A percentile compares a stretch with the other conserved stretches of the same genome.
Conservation (phyloP, 2,113 vertebrate species). For the Myotis brandtii region DNA sequence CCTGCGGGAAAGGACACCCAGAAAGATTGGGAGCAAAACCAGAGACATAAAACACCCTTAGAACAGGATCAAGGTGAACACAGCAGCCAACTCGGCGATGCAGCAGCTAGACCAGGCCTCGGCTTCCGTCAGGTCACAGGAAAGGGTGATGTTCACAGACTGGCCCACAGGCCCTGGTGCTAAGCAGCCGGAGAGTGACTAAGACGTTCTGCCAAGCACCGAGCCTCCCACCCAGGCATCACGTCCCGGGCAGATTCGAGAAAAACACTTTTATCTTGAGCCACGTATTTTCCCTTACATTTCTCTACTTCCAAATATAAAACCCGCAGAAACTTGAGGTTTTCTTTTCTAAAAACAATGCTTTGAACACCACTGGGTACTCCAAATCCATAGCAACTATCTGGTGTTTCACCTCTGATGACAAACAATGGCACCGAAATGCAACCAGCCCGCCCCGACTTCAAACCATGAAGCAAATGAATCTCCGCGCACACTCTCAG, state of each 20-base stretch:
- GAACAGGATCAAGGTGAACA: neutral
- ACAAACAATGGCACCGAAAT: neutral
- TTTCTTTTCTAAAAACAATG: conserved; percentile 10
- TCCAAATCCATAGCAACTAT: neutral
- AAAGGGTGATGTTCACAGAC: rapidly evolving
- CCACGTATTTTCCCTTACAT: neutral
- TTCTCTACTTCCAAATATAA: conserved; percentile 45
- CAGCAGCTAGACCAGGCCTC: neutral
- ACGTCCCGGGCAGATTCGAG: neutral
- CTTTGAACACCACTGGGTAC: neutral
- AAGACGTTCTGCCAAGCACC: neutral
- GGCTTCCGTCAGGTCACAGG: neutral
- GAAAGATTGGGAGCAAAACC: conserved; percentile 65
- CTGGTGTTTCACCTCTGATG: neutral
- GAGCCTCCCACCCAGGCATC: neutral
- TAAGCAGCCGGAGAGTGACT: neutral
- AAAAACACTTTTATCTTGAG: neutral
- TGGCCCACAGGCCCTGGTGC: neutral
- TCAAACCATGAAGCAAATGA: neutral
- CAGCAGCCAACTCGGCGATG: neutral
- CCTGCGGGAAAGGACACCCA: conserved; percentile 79
- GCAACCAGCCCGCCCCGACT: neutral
- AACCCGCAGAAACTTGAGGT: neutral
- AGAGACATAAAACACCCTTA: conserved; percentile 46
- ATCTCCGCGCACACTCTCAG: neutral